Conservation (phyloP, 2,888 invertebrate species). For the Plebejus anna region DNA sequence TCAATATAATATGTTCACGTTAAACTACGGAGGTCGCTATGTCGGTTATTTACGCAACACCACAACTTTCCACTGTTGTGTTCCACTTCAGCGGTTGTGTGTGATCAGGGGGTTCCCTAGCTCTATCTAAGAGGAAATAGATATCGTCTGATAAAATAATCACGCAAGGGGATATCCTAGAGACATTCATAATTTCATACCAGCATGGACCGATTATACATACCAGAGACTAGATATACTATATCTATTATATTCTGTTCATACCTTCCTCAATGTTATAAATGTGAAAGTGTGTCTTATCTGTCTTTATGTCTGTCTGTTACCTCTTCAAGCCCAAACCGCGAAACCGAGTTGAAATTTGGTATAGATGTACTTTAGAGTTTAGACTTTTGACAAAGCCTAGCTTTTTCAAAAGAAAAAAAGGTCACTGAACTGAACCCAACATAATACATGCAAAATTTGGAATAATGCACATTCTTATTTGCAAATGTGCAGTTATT, state of each 20-base stretch:
- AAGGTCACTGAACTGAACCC: slow-evolving; percentile 1
- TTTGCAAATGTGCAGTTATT: slow-evolving; percentile 1
- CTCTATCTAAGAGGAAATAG: background rate
- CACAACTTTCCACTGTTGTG: slow-evolving; percentile 16
- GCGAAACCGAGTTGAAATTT: no score
- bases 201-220: no score
- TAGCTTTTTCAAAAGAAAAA: background rate
- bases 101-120: background rate
- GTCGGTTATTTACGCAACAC: background rate
- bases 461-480: slow-evolving; percentile 14
- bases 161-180: background rate
- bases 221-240: no score
- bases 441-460: background rate
- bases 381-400: no score
- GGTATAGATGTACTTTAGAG: no score
- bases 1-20: background rate
- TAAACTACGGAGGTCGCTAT: background rate
- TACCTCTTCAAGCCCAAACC: no score
- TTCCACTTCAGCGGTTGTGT: slow-evolving; percentile 5
- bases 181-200: no score
- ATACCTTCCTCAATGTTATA: no score
- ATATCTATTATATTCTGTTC: no score
- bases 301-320: no score
- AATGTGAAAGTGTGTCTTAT: no score
- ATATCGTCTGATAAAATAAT: background rate